Conservation (phyloP, 2,797 vertebrate species). For the Ceyx erithaca region DNA sequence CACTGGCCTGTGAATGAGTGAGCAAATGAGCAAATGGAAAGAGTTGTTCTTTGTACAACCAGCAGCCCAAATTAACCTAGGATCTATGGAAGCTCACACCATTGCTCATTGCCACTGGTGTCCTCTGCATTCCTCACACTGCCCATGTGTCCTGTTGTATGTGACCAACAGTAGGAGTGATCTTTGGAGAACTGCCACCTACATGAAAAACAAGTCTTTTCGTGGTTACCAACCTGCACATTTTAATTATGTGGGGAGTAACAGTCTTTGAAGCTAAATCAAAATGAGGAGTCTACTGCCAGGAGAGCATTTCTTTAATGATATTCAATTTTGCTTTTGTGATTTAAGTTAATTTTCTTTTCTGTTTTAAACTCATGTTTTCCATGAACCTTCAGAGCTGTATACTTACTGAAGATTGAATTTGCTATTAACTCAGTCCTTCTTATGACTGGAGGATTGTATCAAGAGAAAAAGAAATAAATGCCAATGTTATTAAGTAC, state of each 20-base stretch:
- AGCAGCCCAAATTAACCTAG: neutral
- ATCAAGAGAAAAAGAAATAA: neutral
- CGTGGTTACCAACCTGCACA: neutral
- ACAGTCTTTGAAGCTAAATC: neutral
- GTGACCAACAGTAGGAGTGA: neutral
- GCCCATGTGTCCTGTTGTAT: neutral
- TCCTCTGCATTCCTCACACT: neutral
- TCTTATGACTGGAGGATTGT: neutral
- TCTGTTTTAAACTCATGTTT: neutral
- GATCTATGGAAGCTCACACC: neutral
- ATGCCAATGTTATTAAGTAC: neutral
- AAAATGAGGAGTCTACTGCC: neutral
- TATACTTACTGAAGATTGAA: neutral
- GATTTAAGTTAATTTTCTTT: neutral
- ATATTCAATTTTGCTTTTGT: neutral
- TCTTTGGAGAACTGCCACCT: neutral
- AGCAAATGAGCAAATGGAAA: neutral
- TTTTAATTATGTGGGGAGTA: neutral
- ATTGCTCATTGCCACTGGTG: neutral
- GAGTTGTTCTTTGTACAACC: neutral
- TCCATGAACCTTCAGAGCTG: neutral
- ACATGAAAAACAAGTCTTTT: neutral
- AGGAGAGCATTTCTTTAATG: neutral
- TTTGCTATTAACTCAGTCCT: neutral
- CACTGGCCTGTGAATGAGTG: neutral